These are phyloP conservation scores for Lasioglossum morio DNA, from an alignment of 2,888 invertebrate genomes.

Conservation along the genomic window DNA sequence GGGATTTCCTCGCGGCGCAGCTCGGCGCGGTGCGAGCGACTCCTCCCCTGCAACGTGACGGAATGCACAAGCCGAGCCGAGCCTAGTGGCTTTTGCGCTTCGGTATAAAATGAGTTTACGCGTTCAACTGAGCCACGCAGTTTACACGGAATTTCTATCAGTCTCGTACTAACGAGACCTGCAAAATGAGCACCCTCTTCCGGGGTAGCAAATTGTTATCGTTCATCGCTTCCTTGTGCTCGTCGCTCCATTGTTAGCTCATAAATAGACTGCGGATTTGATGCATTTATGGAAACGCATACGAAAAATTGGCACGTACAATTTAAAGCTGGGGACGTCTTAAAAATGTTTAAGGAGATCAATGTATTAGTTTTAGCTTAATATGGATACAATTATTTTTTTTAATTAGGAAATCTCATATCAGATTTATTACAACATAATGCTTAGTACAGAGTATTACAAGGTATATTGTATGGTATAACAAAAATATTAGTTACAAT, in stretches of 20 bases:
- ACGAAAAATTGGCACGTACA: too few relatives aligned
- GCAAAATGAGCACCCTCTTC: slow-evolving; percentile 31
- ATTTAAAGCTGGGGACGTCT: too few relatives aligned
- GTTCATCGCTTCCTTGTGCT: neutral
- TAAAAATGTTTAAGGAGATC: too few relatives aligned
- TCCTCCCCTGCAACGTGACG: slow-evolving; percentile 71
- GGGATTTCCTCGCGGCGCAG: slow-evolving; percentile 61
- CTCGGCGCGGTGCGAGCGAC: slow-evolving; percentile 46
- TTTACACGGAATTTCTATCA: slow-evolving; percentile 49
- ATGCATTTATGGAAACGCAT: too few relatives aligned
- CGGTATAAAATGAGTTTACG: slow-evolving; percentile 42
- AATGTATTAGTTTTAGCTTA: too few relatives aligned
- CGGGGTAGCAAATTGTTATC: neutral
- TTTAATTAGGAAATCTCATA: too few relatives aligned
- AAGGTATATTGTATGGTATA: too few relatives aligned
- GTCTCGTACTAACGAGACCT: slow-evolving; percentile 38
- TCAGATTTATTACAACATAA: too few relatives aligned
- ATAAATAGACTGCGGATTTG: too few relatives aligned
- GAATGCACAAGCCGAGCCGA: slow-evolving; percentile 63
- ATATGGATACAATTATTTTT: too few relatives aligned
- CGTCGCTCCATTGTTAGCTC: neutral
- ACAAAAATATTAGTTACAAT: too few relatives aligned
- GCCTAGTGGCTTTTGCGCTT: slow-evolving; percentile 51
- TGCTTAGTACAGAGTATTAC: too few relatives aligned
- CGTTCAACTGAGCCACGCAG: slow-evolving; percentile 16